A percentile compares a stretch with the other conserved stretches of the same genome.
Conservation (phyloP, 1,140 invertebrate species). For the Drosophila simulans region DNA sequence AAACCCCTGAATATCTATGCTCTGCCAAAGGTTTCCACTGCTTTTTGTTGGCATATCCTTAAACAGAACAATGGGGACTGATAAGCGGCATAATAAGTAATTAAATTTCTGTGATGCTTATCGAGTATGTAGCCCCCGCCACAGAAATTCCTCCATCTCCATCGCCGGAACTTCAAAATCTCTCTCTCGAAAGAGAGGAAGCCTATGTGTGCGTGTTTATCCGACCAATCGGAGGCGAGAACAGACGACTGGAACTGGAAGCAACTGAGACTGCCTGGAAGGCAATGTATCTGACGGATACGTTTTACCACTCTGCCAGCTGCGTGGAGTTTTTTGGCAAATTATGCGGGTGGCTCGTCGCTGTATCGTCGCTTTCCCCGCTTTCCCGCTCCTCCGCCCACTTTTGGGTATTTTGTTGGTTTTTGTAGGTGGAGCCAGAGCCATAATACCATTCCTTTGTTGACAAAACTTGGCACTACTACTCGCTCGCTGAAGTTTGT, state of each 20-base stretch:
- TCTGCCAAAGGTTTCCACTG: constrained; percentile 19
- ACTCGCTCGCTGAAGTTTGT: constrained; percentile 55
- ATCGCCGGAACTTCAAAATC: constrained; percentile 32
- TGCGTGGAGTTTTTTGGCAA: constrained; percentile 78
- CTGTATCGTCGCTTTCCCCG: constrained; percentile 16
- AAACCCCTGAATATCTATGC: constrained; percentile 36
- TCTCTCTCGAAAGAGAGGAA: constrained; percentile 14
- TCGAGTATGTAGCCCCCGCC: constrained; percentile 20
- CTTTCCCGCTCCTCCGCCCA: constrained; percentile 16
- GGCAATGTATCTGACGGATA: constrained; percentile 53
- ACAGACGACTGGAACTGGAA: constrained; percentile 47
- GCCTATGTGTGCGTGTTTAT: constrained; percentile 52
- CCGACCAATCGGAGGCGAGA: constrained; percentile 65
- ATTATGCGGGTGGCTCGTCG: constrained; percentile 72
- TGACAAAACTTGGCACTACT: constrained; percentile 72
- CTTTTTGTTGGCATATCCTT: constrained; percentile 25
- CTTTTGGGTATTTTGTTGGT: constrained; percentile 50
- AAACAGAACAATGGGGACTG: constrained; percentile 43
- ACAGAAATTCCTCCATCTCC: constrained; percentile 11
- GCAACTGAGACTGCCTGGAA: constrained; percentile 38
- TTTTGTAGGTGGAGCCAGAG: constrained; percentile 80
- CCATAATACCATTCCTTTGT: constrained; percentile 63
- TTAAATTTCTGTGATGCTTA: constrained; percentile 70
- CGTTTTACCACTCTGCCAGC: constrained; percentile 54
- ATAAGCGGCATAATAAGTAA: constrained; percentile 72